Evolutionary conservation across 2,888 invertebrate species (phyloP), one percentile per base, ranked within the genome.

Genomic region (Fragum sueziense): DNA sequence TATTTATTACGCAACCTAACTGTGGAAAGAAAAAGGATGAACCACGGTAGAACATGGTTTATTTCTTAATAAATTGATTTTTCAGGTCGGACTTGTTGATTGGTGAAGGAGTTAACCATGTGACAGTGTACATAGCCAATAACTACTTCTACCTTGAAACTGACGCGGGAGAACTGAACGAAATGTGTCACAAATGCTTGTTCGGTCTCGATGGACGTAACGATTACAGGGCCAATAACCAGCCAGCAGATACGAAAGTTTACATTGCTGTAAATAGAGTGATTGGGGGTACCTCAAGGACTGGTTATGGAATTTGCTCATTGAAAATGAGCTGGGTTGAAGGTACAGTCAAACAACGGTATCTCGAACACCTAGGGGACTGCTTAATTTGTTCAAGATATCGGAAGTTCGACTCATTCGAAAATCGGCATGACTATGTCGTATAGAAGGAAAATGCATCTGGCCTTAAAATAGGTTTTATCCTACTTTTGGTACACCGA

Each of bases 101-200:
- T 22, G 41, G 41, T 17, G 20, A 7, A 41, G 31, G 2, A 17
- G 65, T 65, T 9, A 41, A 6, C 22, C 65, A 65, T 9, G 37
- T 65, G 41, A 65, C 65, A 11, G 37, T 65, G 25, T 65, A 65
- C 41, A 65, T 65, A 1, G 65, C 65, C 29, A 65, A 65, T 41
- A 65, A 65, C 65, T 37, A 41, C 65, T 37, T 65, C 9, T 17
- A 0, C 2, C 22, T 65, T 22, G 27, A 17, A 17, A 65, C 29
- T 1, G 65, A 65, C 22, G 27, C 41, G 22, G 65, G 65, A 7
- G 33, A 41, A 11, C 2, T 11, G 14, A 11, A 37, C 2, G 1
- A 2, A 9, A 20, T 65, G 37, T 65, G 65, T 41, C 41, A 65
- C 14, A 41, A 65, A 65, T 65, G 65, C 25, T 27, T 65, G 41